A percentile compares a stretch with the other conserved stretches of the same genome.
Conservation (phyloP, 2,113 vertebrate genomes). For the Cochlearius cochlearius region DNA sequence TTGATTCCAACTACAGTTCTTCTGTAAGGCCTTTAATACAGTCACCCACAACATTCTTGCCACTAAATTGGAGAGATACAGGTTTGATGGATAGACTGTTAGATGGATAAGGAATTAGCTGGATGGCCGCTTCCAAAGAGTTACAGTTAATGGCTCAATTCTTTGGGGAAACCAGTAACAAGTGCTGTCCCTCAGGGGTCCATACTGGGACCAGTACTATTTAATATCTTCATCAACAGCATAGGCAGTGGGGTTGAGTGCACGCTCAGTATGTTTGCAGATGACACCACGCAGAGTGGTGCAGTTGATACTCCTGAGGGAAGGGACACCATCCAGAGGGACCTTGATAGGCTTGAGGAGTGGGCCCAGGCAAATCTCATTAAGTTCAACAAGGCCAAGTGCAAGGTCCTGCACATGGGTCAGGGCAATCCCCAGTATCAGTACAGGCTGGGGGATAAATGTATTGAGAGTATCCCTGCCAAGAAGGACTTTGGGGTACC, state of each 20-base stretch:
- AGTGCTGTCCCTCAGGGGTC: background rate
- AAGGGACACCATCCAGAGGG: background rate
- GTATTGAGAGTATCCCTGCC: too few relatives aligned
- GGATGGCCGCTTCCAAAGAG: background rate
- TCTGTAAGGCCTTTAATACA: background rate
- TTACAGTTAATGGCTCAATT: background rate
- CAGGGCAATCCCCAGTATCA: too few relatives aligned
- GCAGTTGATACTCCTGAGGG: background rate
- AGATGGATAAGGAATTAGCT: background rate
- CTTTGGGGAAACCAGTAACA: accelerated
- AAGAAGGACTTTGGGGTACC: too few relatives aligned
- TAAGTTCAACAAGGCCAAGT: too few relatives aligned
- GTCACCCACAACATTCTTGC: background rate
- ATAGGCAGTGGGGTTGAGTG: background rate
- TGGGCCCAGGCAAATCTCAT: too few relatives aligned
- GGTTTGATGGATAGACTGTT: background rate
- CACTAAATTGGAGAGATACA: background rate
- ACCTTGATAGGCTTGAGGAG: too few relatives aligned
- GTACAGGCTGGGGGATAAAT: too few relatives aligned
- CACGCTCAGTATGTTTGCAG: background rate
- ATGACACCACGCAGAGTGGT: background rate
- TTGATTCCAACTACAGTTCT: background rate
- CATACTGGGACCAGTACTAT: background rate
- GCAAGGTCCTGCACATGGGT: too few relatives aligned
- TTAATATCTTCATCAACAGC: background rate